Evolutionary conservation across 2,888 invertebrate species (phyloP).

Genomic region (Oithona nana): DNA sequence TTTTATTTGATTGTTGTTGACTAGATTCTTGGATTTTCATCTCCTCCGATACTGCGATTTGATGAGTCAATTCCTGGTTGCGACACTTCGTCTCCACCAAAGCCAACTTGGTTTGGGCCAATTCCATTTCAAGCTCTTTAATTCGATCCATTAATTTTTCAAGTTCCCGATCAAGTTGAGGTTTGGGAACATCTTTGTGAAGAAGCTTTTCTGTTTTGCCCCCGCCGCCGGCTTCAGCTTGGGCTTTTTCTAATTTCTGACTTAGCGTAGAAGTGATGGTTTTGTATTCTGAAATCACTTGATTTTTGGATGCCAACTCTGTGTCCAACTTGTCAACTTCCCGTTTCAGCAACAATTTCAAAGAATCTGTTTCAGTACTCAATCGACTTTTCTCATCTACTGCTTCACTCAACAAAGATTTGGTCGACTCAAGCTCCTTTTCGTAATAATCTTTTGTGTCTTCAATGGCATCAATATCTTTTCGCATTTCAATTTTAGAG

Average conservation of each 20-base stretch:
- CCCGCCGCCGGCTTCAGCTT: constrained; percentile 11
- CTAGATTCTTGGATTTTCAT: background rate
- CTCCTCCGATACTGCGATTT: constrained; percentile 38
- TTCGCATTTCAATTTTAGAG: constrained; percentile 30
- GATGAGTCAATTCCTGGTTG: constrained; percentile 83
- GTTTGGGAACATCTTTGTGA: background rate
- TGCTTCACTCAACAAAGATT: constrained; percentile 38
- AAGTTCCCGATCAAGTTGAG: constrained; percentile 24
- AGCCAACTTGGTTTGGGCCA: constrained; percentile 89
- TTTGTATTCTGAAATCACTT: constrained; percentile 78
- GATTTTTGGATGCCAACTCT: constrained; percentile 50
- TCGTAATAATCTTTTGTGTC: constrained; percentile 23
- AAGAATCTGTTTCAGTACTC: constrained; percentile 44
- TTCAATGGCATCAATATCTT: constrained; percentile 25
- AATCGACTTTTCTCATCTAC: constrained; percentile 51
- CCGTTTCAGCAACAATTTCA: constrained; percentile 53
- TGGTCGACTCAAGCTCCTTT: constrained; percentile 28
- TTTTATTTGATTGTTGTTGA: constrained; percentile 23
- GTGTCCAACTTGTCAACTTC: constrained; percentile 52
- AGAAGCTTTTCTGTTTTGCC: constrained; percentile 2
- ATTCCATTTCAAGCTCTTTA: constrained; percentile 74
- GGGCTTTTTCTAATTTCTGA: constrained; percentile 39
- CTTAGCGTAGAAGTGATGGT: constrained; percentile 42
- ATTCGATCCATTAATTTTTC: constrained; percentile 44
- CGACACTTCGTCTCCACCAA: constrained; percentile 92